Evolutionary conservation across 1,140 invertebrate species (phyloP).

Genomic region (Helicoverpa zea): DNA sequence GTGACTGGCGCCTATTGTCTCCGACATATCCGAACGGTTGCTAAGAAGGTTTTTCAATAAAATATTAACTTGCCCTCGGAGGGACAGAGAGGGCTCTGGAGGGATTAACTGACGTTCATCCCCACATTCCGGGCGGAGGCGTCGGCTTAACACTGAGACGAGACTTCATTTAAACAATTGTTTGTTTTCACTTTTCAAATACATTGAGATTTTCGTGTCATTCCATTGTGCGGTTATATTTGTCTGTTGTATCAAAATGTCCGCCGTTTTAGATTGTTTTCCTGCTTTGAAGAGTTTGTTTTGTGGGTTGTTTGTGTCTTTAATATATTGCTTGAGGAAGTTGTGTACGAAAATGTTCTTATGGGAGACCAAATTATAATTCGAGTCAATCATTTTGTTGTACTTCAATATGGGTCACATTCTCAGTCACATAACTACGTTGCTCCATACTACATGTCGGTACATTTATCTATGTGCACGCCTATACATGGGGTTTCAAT

Average conservation of each 20-base stretch:
- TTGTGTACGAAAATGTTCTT: too few relatives aligned
- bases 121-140: constrained; percentile 54
- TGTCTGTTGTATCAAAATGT: not conserved
- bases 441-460: not conserved
- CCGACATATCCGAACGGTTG: constrained; percentile 54
- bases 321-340: not conserved
- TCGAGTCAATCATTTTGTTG: not conserved
- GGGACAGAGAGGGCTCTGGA: constrained; percentile 62
- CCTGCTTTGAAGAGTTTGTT: not conserved
- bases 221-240: constrained; percentile 23
- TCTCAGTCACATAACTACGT: too few relatives aligned
- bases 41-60: constrained; percentile 74
- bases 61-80: constrained; percentile 64
- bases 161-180: constrained; percentile 76
- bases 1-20: constrained; percentile 52
- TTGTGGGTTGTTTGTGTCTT: not conserved
- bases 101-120: constrained; percentile 72
- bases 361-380: too few relatives aligned
- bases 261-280: constrained; percentile 31
- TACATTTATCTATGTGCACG: not conserved
- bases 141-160: constrained; percentile 61
- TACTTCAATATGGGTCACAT: not conserved
- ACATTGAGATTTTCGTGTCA: constrained; percentile 34
- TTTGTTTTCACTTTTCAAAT: constrained; percentile 48
- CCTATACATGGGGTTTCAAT: constrained; percentile 9